Evolutionary conservation across 2,113 vertebrate species (phyloP).

Genomic region (Mesoclemmys tuberculata): DNA sequence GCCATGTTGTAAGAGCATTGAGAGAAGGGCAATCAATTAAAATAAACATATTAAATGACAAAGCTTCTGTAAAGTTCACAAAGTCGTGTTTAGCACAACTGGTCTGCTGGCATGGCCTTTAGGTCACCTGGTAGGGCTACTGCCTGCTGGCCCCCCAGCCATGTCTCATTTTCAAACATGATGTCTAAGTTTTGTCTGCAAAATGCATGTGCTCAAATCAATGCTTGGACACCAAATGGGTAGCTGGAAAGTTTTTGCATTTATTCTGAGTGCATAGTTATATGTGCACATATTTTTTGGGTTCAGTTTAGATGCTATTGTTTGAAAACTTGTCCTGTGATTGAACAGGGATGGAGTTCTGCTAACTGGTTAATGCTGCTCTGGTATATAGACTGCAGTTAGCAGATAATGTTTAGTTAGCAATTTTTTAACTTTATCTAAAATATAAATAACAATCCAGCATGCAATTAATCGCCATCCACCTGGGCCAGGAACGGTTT

Average conservation of each 20-base stretch:
- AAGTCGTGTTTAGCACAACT: neutral
- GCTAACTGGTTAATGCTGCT: neutral
- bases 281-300: neutral
- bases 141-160: neutral
- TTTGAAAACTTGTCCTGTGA: neutral
- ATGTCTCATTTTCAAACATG: neutral
- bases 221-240: neutral
- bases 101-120: slow-evolving; percentile 24
- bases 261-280: accelerated
- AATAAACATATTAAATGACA: slow-evolving; percentile 21
- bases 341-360: neutral
- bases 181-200: neutral
- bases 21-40: slow-evolving; percentile 50
- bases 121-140: slow-evolving; percentile 29
- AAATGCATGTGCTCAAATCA: neutral
- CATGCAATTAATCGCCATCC: neutral
- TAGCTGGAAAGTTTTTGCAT: neutral
- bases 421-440: neutral
- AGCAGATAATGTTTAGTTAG: neutral
- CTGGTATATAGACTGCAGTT: neutral
- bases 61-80: slow-evolving; percentile 29
- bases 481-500: neutral
- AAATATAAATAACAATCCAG: neutral
- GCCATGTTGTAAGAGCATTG: neutral
- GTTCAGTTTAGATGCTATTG: neutral